Evolutionary conservation across 2,888 invertebrate genomes (phyloP).

Genomic region (Polymixis flavicincta): DNA sequence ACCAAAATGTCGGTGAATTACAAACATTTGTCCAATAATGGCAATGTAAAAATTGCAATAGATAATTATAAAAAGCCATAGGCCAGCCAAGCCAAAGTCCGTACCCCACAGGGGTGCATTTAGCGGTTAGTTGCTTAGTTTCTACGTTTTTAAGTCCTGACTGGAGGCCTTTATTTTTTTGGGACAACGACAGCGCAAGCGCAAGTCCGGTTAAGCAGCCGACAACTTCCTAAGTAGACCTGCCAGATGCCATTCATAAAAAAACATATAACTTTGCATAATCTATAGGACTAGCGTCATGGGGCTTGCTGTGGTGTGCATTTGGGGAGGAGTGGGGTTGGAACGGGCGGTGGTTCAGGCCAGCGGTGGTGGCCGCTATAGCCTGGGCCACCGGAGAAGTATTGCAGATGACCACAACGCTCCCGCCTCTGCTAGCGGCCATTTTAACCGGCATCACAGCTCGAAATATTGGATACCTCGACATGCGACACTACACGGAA

Average conservation of each 20-base stretch:
- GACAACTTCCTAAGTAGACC: too few species aligned
- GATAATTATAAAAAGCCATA: too few species aligned
- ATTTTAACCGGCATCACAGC: conserved; percentile 83
- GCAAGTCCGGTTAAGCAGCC: too few species aligned
- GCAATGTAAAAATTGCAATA: too few species aligned
- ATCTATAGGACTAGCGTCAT: conserved; percentile 76
- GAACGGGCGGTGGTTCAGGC: conserved; percentile 81
- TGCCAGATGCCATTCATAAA: too few species aligned
- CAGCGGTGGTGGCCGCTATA: conserved; percentile 74
- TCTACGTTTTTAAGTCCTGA: too few species aligned
- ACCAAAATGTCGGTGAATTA: background rate
- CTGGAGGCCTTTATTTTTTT: too few species aligned
- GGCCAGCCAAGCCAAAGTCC: too few species aligned
- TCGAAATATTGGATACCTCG: conserved; percentile 80
- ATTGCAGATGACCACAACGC: conserved; percentile 76
- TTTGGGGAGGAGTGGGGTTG: conserved; percentile 82
- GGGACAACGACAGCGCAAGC: too few species aligned
- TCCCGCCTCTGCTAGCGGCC: conserved; percentile 83
- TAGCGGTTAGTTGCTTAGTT: too few species aligned
- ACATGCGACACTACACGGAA: conserved; percentile 81
- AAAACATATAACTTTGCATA: background rate
- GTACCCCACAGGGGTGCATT: too few species aligned
- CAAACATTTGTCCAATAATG: background rate
- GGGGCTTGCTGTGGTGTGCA: conserved; percentile 81
- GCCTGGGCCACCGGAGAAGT: conserved; percentile 82